Evolutionary conservation across 2,888 invertebrate genomes (phyloP).

Genomic region (Drosophila neotestacea): DNA sequence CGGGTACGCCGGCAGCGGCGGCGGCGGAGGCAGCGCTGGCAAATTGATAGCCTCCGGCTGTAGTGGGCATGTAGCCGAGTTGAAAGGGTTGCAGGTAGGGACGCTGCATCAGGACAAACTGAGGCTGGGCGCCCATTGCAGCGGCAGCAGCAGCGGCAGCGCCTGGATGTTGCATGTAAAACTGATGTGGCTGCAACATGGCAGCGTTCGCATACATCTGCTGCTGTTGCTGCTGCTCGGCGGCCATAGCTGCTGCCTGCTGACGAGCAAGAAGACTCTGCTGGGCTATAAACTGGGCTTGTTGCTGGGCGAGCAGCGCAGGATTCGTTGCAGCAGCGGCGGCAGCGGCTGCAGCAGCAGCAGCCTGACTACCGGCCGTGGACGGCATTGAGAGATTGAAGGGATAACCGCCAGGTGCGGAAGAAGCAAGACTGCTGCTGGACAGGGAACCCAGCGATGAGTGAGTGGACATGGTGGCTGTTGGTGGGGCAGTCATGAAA

Average conservation of each 20-base stretch:
- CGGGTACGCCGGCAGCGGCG: conserved; percentile 43
- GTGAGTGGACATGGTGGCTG: conserved; percentile 57
- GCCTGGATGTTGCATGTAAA: conserved; percentile 72
- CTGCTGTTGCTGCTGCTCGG: conserved; percentile 80
- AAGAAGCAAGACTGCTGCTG: conserved; percentile 58
- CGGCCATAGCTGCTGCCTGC: conserved; percentile 87
- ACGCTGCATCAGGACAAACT: conserved; percentile 84
- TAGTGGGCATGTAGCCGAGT: conserved; percentile 75
- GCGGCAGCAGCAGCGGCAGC: conserved; percentile 59
- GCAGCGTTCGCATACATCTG: conserved; percentile 79
- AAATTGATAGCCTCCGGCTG: conserved; percentile 66
- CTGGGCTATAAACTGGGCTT: conserved; percentile 89
- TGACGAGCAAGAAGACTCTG: conserved; percentile 89
- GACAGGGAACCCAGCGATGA: conserved; percentile 48
- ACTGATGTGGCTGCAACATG: conserved; percentile 74
- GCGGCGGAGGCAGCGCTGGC: conserved; percentile 29
- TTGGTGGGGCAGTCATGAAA: conserved; percentile 58
- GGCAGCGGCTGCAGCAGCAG: conserved; percentile 31
- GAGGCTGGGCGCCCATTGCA: conserved; percentile 80
- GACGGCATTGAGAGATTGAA: conserved; percentile 84
- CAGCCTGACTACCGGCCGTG: conserved; percentile 63
- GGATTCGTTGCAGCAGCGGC: conserved; percentile 76
- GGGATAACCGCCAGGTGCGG: conserved; percentile 62
- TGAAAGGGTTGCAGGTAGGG: conserved; percentile 84
- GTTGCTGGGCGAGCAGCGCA: conserved; percentile 86